Evolutionary conservation across 1,140 invertebrate species (phyloP).

Genomic region (Sycophaga agraensis): DNA sequence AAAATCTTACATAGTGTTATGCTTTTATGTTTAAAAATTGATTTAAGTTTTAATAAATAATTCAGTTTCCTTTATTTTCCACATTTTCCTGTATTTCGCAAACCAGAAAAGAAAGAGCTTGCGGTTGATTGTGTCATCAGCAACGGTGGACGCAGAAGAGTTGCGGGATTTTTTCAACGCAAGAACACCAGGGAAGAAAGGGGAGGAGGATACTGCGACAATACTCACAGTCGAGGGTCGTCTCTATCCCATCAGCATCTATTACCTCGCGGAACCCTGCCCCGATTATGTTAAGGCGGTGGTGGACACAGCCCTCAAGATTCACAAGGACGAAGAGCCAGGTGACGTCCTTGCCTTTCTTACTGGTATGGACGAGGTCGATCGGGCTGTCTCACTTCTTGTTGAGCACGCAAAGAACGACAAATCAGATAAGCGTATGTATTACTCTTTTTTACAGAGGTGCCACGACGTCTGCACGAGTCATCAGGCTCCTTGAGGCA

Average conservation of each 20-base stretch:
- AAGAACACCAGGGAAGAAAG: conserved; percentile 58
- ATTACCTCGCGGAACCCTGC: conserved; percentile 80
- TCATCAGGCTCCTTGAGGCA: too few species aligned
- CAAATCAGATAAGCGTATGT: conserved; percentile 54
- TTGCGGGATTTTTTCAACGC: conserved; percentile 88
- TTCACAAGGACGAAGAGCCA: conserved; percentile 77
- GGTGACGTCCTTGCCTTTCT: conserved; percentile 94
- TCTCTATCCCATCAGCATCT: conserved; percentile 84
- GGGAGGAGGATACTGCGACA: conserved; percentile 69
- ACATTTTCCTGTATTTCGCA: too few species aligned
- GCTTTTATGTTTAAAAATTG: too few species aligned
- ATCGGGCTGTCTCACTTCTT: conserved; percentile 70
- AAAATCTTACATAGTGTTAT: too few species aligned
- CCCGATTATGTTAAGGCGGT: conserved; percentile 88
- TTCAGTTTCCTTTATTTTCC: too few species aligned
- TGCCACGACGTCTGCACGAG: too few species aligned
- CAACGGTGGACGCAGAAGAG: conserved; percentile 90
- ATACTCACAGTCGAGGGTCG: conserved; percentile 89
- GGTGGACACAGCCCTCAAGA: conserved; percentile 86
- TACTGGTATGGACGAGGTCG: conserved; percentile 92
- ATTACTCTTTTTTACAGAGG: conserved; percentile 28
- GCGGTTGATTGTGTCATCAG: conserved; percentile 88
- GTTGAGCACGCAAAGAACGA: conserved; percentile 65
- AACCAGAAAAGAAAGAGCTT: conserved; percentile 80
- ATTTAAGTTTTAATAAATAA: too few species aligned